Evolutionary conservation across 2,113 vertebrate genomes (phyloP), one percentile per base, ranked within the genome.

Genomic region (Ascaphus truei): DNA sequence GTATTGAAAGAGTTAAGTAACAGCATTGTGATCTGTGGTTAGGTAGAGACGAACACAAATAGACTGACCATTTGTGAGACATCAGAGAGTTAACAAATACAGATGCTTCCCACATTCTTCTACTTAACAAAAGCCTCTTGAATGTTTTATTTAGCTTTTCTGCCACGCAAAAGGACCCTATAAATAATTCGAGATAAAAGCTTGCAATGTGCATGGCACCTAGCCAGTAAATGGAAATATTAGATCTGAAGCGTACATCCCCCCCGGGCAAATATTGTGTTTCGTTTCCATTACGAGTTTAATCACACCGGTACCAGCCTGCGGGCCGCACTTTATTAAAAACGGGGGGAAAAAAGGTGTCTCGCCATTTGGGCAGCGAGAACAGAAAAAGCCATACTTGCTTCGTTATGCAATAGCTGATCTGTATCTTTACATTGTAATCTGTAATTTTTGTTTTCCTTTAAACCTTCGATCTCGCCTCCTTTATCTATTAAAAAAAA

Each of bases 261-360:
- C 41, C n/a, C 10, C 12, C 22, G 26, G 66, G 57, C 55, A 71
- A 39, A 71, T 61, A 52, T 52, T 52, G 47, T 39, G 47, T 50
- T 71, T 61, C 47, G 61, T 71, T 71, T 71, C 45, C 47, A 71
- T 61, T 41, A 71, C 52, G 56, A 33, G 27, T 61, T 61, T 71
- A 71, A 61, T 71, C 47, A 61, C 57, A 47, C 6, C 12, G 45
- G 25, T 51, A 39, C 56, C 16, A 23, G 67, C 67, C 57, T 61
- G 45, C 18, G 33, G 67, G 47, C 43, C 60, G 8, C 13, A 37
- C 48, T 71, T 71, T 52, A 71, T 71, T 71, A 61, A 39, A 71
- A 71, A 61, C n/a, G n/a, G n/a, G n/a, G n/a, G n/a, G 61, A 31
- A 51, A 31, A 68, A 71, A 71, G 57, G 56, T 61, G 57, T 51